Conservation (phyloP, 2,113 vertebrate species). For the Pseudonaja textilis region DNA sequence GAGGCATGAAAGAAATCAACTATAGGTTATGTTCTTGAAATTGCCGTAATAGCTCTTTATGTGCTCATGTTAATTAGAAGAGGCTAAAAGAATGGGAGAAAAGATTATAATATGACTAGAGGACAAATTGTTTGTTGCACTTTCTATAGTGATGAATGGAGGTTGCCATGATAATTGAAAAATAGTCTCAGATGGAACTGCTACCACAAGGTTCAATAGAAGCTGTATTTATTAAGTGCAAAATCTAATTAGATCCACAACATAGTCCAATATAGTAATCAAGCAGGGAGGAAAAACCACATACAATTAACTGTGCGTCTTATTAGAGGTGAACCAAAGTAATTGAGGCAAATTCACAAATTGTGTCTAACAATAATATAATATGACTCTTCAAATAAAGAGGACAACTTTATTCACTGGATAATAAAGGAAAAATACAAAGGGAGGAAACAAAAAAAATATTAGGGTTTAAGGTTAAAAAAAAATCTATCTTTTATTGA, state of each 20-base stretch:
- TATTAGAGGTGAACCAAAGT: conserved; percentile 14
- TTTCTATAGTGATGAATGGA: conserved; percentile 54
- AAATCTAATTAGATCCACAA: conserved; percentile 58
- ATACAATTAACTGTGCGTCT: conserved; percentile 11
- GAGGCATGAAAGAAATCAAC: conserved; percentile 3
- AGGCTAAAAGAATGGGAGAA: conserved; percentile 46
- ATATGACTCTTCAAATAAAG: neutral
- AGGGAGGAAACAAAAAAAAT: neutral
- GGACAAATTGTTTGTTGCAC: conserved; percentile 33
- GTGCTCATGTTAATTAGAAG: conserved; percentile 53
- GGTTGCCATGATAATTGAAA: conserved; percentile 51
- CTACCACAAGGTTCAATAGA: conserved; percentile 43
- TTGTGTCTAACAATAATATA: neutral
- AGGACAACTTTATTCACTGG: neutral
- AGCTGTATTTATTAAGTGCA: conserved; percentile 44
- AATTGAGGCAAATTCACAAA: conserved; percentile 4
- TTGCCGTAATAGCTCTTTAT: conserved; percentile 47
- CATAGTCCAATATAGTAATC: conserved; percentile 19
- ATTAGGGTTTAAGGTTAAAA: neutral
- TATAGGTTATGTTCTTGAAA: conserved; percentile 36
- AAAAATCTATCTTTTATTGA: neutral
- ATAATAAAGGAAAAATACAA: neutral
- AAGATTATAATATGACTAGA: conserved; percentile 52
- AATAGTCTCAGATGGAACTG: conserved; percentile 42
- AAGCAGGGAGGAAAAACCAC: neutral